Percentiles rank a stretch among this genome's conserved stretches.
Conservation (phyloP, 92 coral and sea anemone species). For the Zoanthus sociatus region DNA sequence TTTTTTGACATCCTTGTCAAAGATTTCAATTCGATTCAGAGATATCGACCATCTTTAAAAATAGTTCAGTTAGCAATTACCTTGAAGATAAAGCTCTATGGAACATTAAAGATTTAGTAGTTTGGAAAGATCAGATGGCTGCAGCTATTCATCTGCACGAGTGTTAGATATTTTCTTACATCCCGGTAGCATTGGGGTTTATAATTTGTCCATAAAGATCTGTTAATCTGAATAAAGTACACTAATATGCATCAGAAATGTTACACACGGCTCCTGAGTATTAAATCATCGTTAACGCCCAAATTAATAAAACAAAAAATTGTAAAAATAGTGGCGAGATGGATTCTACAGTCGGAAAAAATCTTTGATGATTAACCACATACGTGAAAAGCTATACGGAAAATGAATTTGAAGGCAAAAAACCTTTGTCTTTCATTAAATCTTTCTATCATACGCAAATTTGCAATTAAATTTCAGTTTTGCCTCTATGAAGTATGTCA, state of each 20-base stretch:
- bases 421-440: background rate
- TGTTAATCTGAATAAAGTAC: background rate
- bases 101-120: slow-evolving; percentile 11
- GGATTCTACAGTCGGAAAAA: background rate
- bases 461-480: slow-evolving; percentile 27
- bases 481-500: slow-evolving; percentile 29
- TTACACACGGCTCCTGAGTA: background rate
- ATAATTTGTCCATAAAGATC: slow-evolving; percentile 2
- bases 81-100: slow-evolving; percentile 8
- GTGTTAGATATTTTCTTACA: background rate
- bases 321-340: background rate
- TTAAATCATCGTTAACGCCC: background rate
- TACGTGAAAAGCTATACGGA: background rate
- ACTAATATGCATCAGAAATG: slow-evolving; percentile 1
- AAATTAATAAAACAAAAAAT: slow-evolving; percentile 1
- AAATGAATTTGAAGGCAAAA: slow-evolving; percentile 13
- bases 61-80: slow-evolving; percentile 9
- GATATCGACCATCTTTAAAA: slow-evolving; percentile 20
- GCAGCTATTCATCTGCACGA: background rate
- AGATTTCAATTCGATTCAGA: background rate
- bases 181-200: background rate
- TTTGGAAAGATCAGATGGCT: background rate
- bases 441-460: background rate
- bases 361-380: slow-evolving; percentile 1
- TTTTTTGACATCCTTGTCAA: background rate